Conservation (phyloP, 2,113 vertebrate species). For the Miniopterus natalensis region DNA sequence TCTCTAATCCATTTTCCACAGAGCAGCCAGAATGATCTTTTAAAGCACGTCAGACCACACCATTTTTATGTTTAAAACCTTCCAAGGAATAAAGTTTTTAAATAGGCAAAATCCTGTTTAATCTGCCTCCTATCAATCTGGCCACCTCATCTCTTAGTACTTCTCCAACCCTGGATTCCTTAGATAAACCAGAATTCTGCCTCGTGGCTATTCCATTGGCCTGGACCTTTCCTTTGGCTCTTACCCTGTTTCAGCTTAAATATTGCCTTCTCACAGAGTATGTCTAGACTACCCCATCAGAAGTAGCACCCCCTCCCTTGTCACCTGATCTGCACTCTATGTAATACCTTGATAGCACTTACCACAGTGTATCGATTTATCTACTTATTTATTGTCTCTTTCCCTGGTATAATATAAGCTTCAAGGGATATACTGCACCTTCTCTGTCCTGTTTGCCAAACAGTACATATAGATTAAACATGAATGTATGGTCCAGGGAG, state of each 20-base stretch:
- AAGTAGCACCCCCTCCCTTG: neutral
- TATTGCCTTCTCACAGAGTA: neutral
- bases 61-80: constrained; percentile 20
- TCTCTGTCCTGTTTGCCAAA: neutral
- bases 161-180: neutral
- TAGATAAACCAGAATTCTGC: neutral
- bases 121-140: neutral
- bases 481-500: neutral
- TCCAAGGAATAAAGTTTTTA: neutral
- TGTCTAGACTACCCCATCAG: neutral
- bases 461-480: neutral
- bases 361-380: neutral
- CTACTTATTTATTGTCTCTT: neutral
- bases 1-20: neutral
- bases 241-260: neutral
- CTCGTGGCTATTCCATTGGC: neutral
- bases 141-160: neutral
- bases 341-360: neutral
- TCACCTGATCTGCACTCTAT: neutral
- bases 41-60: constrained; percentile 25
- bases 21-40: constrained; percentile 12
- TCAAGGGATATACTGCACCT: neutral
- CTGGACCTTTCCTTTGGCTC: neutral
- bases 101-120: neutral
- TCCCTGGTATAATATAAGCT: neutral